A percentile compares a stretch with the other conserved stretches of the same genome.
These are phyloP conservation scores for Triplophysa dalaica DNA, from an alignment of 2,113 vertebrate genomes.

Conservation along the genomic window DNA sequence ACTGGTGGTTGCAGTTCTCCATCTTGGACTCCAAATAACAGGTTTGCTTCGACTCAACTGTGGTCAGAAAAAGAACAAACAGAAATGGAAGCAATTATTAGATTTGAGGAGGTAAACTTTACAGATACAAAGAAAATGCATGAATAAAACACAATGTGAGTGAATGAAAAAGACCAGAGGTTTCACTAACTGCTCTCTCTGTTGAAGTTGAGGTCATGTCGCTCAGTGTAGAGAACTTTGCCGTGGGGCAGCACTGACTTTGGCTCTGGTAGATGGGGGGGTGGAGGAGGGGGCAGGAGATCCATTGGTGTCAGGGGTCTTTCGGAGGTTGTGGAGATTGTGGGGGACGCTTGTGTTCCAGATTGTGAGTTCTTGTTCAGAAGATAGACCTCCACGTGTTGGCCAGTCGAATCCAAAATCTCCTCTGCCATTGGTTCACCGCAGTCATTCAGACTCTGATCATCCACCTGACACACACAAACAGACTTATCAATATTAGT, in stretches of 20 bases:
- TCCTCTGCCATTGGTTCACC: conserved; percentile 90
- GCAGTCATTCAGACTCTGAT: conserved; percentile 88
- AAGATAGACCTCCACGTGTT: conserved; percentile 79
- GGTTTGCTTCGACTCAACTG: conserved; percentile 2
- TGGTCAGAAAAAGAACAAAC: not conserved
- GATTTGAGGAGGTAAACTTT: not conserved
- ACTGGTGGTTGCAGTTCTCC: not conserved
- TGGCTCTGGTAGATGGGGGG: conserved; percentile 7
- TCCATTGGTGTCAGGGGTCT: conserved; percentile 51
- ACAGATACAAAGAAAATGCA: not conserved
- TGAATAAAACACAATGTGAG: conserved; percentile 22
- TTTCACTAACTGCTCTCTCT: conserved; percentile 26
- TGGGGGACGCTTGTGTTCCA: conserved; percentile 59
- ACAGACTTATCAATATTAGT: not conserved
- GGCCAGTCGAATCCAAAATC: conserved; percentile 83
- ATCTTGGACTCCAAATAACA: not conserved
- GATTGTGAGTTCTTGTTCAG: conserved; percentile 69
- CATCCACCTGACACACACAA: conserved; percentile 80
- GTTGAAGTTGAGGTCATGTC: conserved; percentile 28
- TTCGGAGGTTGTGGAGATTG: conserved; percentile 46
- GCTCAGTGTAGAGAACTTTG: conserved; percentile 29
- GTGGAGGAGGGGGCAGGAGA: conserved; percentile 20
- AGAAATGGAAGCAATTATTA: conserved; percentile 19
- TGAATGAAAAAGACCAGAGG: not conserved
- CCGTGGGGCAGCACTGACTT: conserved; percentile 25